Conservation (phyloP, 2,797 vertebrate species). For the Sus cebifrons region DNA sequence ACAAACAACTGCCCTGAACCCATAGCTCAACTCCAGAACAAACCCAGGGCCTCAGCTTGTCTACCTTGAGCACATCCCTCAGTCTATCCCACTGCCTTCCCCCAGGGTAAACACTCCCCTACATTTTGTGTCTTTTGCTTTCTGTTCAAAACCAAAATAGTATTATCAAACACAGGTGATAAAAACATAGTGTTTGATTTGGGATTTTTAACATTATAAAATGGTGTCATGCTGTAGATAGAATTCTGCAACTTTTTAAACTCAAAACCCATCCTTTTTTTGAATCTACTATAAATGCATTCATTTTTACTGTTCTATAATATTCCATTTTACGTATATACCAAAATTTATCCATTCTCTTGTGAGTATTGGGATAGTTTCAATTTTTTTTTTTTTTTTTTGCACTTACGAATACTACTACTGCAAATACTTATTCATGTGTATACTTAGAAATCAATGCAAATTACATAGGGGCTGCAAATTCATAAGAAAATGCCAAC, state of each 20-base stretch:
- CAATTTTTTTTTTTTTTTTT: background rate
- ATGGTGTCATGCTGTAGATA: background rate
- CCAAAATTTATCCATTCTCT: background rate
- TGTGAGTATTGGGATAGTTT: background rate
- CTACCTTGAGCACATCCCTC: background rate
- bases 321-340: background rate
- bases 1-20: background rate
- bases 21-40: background rate
- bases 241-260: background rate
- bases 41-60: background rate
- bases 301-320: background rate
- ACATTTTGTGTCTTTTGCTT: background rate
- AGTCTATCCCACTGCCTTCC: background rate
- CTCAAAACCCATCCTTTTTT: background rate
- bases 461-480: background rate
- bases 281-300: background rate
- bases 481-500: slow-evolving; percentile 2
- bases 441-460: background rate
- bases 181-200: background rate
- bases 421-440: background rate
- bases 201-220: background rate
- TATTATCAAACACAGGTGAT: background rate
- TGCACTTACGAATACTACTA: background rate
- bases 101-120: background rate
- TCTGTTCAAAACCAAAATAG: background rate